phyloP scores from a whole-genome alignment of 1,140 invertebrate species.

The Calephelis nemesis region DNA sequence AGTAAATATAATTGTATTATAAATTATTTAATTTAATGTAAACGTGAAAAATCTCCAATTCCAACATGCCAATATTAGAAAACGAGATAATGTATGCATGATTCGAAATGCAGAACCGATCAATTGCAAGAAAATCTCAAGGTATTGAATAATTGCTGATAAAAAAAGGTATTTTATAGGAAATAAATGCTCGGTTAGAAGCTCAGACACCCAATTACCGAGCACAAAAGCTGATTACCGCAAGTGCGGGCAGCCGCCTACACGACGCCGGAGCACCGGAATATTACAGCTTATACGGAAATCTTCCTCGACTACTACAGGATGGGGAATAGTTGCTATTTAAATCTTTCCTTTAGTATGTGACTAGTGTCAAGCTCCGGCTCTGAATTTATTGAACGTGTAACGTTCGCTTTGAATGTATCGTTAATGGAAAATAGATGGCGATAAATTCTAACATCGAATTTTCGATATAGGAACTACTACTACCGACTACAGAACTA shows the following conservation, averaged over 20 bases:
- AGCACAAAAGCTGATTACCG: slow-evolving; percentile 76
- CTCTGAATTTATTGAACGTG: slow-evolving; percentile 6
- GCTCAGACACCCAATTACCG: slow-evolving; percentile 77
- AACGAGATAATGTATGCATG: too few species aligned
- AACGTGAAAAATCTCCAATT: too few species aligned
- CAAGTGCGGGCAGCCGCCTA: slow-evolving; percentile 51
- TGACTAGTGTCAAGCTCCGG: not conserved
- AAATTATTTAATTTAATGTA: too few species aligned
- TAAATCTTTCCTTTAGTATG: slow-evolving; percentile 39
- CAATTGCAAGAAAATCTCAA: slow-evolving; percentile 34
- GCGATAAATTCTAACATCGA: not conserved
- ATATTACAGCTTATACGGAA: slow-evolving; percentile 51
- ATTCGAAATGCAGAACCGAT: too few species aligned
- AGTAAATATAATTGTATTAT: too few species aligned
- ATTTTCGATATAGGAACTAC: not conserved
- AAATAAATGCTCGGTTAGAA: slow-evolving; percentile 77
- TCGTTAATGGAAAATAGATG: slow-evolving; percentile 1
- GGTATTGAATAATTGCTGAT: slow-evolving; percentile 62
- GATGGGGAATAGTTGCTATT: slow-evolving; percentile 45
- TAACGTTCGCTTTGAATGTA: slow-evolving; percentile 4
- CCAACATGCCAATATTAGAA: too few species aligned
- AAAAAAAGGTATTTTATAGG: slow-evolving; percentile 74
- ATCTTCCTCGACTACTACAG: slow-evolving; percentile 59
- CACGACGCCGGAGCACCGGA: slow-evolving; percentile 57
- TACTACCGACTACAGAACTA: too few species aligned